Conservation (phyloP, 2,888 invertebrate genomes). For the Sinhomidia bicolor region DNA sequence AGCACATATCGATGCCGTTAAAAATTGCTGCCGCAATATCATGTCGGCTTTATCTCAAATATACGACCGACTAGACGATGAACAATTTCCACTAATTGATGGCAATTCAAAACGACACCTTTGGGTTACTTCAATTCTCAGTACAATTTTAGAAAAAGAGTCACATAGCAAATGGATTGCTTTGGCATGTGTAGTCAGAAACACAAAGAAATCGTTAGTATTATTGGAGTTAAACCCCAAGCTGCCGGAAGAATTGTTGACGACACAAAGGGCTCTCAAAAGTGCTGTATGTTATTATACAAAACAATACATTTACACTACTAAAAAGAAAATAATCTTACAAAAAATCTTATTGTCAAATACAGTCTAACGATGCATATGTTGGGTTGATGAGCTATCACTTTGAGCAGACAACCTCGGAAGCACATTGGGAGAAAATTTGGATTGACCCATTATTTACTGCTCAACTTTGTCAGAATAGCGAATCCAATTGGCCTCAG, state of each 20-base stretch:
- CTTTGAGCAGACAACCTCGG: slow-evolving; percentile 81
- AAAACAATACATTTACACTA: background rate
- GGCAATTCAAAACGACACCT: background rate
- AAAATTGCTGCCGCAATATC: slow-evolving; percentile 77
- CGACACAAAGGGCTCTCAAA: slow-evolving; percentile 71
- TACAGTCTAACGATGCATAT: slow-evolving; percentile 84
- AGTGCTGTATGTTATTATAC: slow-evolving; percentile 68
- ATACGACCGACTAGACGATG: slow-evolving; percentile 72
- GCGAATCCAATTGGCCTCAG: slow-evolving; percentile 77
- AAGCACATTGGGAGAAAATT: slow-evolving; percentile 82
- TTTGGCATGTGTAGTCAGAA: slow-evolving; percentile 71
- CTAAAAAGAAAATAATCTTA: background rate
- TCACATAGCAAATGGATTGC: slow-evolving; percentile 77
- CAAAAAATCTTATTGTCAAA: slow-evolving; percentile 37
- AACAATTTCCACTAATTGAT: background rate
- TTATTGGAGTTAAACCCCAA: slow-evolving; percentile 56
- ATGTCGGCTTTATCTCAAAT: slow-evolving; percentile 66
- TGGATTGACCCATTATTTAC: slow-evolving; percentile 83
- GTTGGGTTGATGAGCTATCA: slow-evolving; percentile 84
- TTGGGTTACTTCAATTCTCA: slow-evolving; percentile 67
- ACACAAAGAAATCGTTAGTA: slow-evolving; percentile 62
- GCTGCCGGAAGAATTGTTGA: slow-evolving; percentile 66
- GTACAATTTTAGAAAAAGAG: slow-evolving; percentile 71
- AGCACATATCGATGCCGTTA: slow-evolving; percentile 79
- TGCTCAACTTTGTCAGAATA: slow-evolving; percentile 67